Evolutionary conservation across 2,888 invertebrate species (phyloP).

Genomic region (Scaptomyza caliginosa): DNA sequence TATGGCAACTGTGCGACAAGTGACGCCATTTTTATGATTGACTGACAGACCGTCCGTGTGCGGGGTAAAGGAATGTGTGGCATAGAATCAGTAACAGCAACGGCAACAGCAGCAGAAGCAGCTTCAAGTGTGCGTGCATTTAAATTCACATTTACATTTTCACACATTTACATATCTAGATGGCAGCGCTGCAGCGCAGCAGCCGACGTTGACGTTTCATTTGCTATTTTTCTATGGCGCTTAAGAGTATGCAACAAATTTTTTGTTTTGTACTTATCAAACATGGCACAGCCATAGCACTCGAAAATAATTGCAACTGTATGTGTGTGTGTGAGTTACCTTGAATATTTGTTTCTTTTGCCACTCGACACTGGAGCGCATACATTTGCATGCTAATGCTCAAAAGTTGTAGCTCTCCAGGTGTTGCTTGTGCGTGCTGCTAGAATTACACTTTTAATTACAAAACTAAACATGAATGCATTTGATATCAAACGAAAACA

Average conservation of each 20-base stretch:
- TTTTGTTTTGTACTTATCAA: slow-evolving; percentile 58
- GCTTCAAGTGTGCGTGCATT: slow-evolving; percentile 57
- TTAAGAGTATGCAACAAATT: slow-evolving; percentile 70
- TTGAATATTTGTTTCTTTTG: slow-evolving; percentile 55
- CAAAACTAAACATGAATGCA: slow-evolving; percentile 74
- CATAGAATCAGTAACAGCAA: slow-evolving; percentile 18
- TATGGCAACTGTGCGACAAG: slow-evolving; percentile 57
- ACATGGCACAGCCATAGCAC: slow-evolving; percentile 49
- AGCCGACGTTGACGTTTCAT: slow-evolving; percentile 13
- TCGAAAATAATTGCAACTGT: slow-evolving; percentile 46
- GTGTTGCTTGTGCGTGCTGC: slow-evolving; percentile 53
- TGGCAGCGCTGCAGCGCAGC: slow-evolving; percentile 27
- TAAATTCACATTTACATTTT: slow-evolving; percentile 65
- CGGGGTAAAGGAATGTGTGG: neutral
- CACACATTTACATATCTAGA: slow-evolving; percentile 36
- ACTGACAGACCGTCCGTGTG: slow-evolving; percentile 48
- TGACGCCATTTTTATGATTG: slow-evolving; percentile 64
- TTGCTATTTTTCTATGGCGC: slow-evolving; percentile 54
- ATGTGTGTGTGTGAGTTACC: slow-evolving; percentile 39
- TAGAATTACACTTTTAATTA: slow-evolving; percentile 75
- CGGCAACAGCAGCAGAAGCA: neutral
- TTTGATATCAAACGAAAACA: slow-evolving; percentile 66
- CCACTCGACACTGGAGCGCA: slow-evolving; percentile 57
- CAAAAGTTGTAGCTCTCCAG: slow-evolving; percentile 13
- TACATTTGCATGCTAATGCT: slow-evolving; percentile 73